These are phyloP conservation scores for Zaprionus lineosus DNA, from an alignment of 2,888 invertebrate species.

Conservation along the genomic window DNA sequence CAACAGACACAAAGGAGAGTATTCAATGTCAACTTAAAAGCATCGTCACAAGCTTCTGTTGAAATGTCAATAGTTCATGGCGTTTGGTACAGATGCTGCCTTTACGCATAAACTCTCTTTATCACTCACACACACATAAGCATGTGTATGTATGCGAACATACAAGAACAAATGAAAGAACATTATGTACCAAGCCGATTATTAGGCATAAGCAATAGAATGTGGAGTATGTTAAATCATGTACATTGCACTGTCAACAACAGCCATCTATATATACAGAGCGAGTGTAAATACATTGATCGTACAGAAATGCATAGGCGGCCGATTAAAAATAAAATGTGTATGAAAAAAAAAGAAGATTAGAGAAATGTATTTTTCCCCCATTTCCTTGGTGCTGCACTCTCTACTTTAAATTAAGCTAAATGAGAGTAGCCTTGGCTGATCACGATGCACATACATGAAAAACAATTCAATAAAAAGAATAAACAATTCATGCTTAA, in stretches of 20 bases:
- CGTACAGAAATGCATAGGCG: too few species aligned
- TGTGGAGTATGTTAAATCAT: too few species aligned
- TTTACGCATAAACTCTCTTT: not conserved
- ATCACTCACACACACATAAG: not conserved
- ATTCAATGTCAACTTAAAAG: constrained; percentile 45
- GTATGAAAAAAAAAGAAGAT: not conserved
- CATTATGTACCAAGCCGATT: too few species aligned
- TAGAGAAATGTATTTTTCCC: too few species aligned
- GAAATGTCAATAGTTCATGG: constrained; percentile 62
- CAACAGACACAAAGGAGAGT: not conserved
- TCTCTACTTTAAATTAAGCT: too few species aligned
- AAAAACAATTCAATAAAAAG: constrained; percentile 4
- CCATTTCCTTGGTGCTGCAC: too few species aligned
- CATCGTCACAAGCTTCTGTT: constrained; percentile 13
- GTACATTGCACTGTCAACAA: too few species aligned
- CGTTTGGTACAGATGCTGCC: constrained; percentile 23
- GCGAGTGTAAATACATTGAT: too few species aligned
- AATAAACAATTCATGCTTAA: not conserved
- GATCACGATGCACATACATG: not conserved
- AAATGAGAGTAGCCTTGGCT: constrained; percentile 3
- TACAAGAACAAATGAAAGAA: too few species aligned
- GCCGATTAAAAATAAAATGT: not conserved
- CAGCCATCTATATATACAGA: too few species aligned
- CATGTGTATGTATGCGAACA: not conserved
- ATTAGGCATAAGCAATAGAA: too few species aligned